These are phyloP conservation scores for Sebastes nivosus DNA, from an alignment of 2,797 vertebrate genomes.

Conservation along the genomic window DNA sequence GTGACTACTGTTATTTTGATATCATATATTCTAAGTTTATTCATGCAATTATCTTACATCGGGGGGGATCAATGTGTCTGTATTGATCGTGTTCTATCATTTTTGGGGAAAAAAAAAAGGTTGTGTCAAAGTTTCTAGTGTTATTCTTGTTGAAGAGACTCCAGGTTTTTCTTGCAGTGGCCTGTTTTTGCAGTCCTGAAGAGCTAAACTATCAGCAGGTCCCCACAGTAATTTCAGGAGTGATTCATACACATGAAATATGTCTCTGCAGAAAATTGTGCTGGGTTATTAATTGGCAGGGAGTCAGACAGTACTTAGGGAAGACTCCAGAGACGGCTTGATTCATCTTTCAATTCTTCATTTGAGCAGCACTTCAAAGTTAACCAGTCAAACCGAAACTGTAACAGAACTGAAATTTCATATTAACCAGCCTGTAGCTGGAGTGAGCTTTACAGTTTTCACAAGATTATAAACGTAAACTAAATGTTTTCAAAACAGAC, in stretches of 20 bases:
- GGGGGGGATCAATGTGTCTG: too few species aligned
- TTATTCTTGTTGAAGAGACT: background rate
- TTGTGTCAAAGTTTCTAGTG: background rate
- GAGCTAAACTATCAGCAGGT: constrained; percentile 42
- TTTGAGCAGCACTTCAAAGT: constrained; percentile 65
- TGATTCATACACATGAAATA: constrained; percentile 62
- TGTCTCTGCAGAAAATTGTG: constrained; percentile 54
- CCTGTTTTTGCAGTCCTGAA: constrained; percentile 13
- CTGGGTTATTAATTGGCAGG: constrained; percentile 68
- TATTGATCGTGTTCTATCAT: too few species aligned
- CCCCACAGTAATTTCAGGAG: constrained; percentile 42
- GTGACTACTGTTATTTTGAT: too few species aligned
- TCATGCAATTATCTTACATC: too few species aligned
- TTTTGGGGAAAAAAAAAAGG: too few species aligned
- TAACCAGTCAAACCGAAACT: constrained; percentile 39
- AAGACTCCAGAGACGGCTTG: constrained; percentile 53
- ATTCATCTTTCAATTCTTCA: constrained; percentile 69
- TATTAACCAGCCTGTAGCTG: background rate
- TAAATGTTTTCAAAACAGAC: background rate
- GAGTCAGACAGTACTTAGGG: constrained; percentile 57
- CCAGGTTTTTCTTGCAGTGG: background rate
- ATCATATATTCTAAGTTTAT: too few species aligned
- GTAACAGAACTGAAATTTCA: constrained; percentile 22
- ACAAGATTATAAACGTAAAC: background rate
- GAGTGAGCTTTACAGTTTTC: background rate